Conservation (phyloP, 2,888 invertebrate genomes). For the Catonia carolina region DNA sequence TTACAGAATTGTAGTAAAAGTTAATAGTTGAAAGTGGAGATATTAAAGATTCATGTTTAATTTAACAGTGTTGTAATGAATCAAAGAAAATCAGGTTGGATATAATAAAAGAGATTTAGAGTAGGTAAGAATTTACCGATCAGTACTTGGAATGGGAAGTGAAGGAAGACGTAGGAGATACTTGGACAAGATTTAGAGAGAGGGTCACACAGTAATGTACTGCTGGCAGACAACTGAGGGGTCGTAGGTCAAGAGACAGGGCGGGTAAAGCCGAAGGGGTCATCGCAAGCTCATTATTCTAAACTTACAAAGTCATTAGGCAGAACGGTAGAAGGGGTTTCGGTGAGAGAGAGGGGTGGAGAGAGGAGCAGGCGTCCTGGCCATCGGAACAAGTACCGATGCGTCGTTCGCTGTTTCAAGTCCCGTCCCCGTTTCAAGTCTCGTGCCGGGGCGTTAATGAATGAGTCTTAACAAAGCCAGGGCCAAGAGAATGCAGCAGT, state of each 20-base stretch:
- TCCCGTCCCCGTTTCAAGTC: not conserved
- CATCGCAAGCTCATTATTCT: slow-evolving; percentile 30
- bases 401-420: slow-evolving; percentile 14
- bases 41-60: no score
- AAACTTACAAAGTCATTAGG: slow-evolving; percentile 31
- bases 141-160: no score
- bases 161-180: slow-evolving; percentile 10
- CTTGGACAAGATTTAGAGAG: slow-evolving; percentile 8
- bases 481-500: slow-evolving; percentile 9
- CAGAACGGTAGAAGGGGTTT: no score
- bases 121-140: no score
- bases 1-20: no score
- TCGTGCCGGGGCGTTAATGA: slow-evolving; percentile 5
- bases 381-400: slow-evolving; percentile 28
- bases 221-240: slow-evolving; percentile 19
- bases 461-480: slow-evolving; percentile 12
- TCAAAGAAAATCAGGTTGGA: no score
- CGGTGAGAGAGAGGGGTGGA: no score
- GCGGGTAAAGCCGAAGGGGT: slow-evolving; percentile 19
- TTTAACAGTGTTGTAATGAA: no score
- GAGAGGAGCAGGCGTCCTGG: not conserved
- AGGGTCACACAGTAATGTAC: slow-evolving; percentile 20
- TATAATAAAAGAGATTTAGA: no score
- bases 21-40: no score
- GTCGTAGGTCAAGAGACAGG: slow-evolving; percentile 22